Evolutionary conservation across 1,140 invertebrate species (phyloP), one percentile per base, ranked within the genome.

Genomic region (Brachionus angularis): DNA sequence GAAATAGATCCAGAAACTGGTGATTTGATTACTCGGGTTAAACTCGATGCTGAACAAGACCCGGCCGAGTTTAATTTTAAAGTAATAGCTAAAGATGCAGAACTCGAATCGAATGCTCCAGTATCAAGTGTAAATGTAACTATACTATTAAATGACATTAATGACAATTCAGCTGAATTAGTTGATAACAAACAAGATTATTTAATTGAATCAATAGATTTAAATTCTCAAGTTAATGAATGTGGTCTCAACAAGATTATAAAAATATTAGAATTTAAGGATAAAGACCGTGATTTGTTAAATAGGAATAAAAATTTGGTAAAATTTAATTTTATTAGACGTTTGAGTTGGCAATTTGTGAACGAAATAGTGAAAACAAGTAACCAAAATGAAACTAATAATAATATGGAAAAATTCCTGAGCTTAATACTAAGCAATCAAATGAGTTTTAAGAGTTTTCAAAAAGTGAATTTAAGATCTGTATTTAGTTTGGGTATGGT

Each of bases 301-400:
- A n/a, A n/a, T n/a, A n/a, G n/a, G n/a, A n/a, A n/a, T n/a, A 42
- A 42, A 42, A 10, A 67, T 18, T 34, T n/a, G 1, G 25, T 67
- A 12, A 67, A 67, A 31, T 5, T 67, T 4, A 33, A 33, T 7
- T 21, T 23, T 18, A 67, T 67, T 5, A 67, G 62, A 50, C 42
- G 62, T 18, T 47, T 67, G 14, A 67, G 42, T 36, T 67, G 62
- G 62, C 27, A 46, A 14, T 23, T 67, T 12, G 62, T 67, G 2
- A 33, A 23, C 4, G 62, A 67, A 47, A 67, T 67, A 10, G n/a
- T 67, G 2, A 67, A 47, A 47, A 67, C 34, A 42, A 16, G 16
- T 10, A 10, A 42, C 10, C 16, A 10, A 42, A 42, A 42, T 16
- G 39, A 10, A 16, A 10, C 39, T 10, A n/a, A n/a, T n/a, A n/a